Evolutionary conservation across 1,140 invertebrate species (phyloP).

Genomic region (Neomicropteryx cornuta): DNA sequence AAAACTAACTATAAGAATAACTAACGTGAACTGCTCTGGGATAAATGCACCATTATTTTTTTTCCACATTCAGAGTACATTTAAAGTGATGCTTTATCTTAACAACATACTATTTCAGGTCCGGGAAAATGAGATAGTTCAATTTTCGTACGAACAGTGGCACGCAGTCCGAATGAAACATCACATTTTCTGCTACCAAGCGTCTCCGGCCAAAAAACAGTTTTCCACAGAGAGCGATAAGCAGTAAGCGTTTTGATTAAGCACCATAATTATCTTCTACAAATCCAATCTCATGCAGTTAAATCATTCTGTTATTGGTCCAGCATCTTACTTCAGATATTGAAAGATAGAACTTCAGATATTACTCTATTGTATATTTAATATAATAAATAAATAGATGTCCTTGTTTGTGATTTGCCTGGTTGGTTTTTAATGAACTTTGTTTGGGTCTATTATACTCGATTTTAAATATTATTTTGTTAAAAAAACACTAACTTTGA

Average conservation of each 20-base stretch:
- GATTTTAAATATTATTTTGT: too few relatives aligned
- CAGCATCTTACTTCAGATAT: constrained; percentile 2
- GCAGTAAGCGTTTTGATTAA: constrained; percentile 35
- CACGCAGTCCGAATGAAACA: constrained; percentile 73
- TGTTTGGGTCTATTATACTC: too few relatives aligned
- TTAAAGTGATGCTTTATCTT: too few relatives aligned
- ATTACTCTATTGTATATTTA: not conserved
- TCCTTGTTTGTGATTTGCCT: constrained; percentile 9
- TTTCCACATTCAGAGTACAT: too few relatives aligned
- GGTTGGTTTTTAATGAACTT: too few relatives aligned
- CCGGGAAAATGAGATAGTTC: constrained; percentile 68
- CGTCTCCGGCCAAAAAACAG: constrained; percentile 65
- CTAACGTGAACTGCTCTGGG: too few relatives aligned
- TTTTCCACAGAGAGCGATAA: constrained; percentile 62
- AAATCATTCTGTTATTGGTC: not conserved
- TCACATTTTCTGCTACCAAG: constrained; percentile 79
- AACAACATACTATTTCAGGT: constrained; percentile 43
- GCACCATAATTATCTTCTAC: not conserved
- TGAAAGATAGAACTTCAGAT: not conserved
- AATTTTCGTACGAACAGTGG: constrained; percentile 74
- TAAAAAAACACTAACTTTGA: constrained; percentile 5
- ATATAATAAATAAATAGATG: constrained; percentile 1
- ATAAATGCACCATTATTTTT: too few relatives aligned
- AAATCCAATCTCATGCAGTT: not conserved
- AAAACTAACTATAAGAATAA: too few relatives aligned